Base-by-base conservation (phyloP, 2,797 vertebrate genomes). In the Sebastes wilsoni region DNA sequence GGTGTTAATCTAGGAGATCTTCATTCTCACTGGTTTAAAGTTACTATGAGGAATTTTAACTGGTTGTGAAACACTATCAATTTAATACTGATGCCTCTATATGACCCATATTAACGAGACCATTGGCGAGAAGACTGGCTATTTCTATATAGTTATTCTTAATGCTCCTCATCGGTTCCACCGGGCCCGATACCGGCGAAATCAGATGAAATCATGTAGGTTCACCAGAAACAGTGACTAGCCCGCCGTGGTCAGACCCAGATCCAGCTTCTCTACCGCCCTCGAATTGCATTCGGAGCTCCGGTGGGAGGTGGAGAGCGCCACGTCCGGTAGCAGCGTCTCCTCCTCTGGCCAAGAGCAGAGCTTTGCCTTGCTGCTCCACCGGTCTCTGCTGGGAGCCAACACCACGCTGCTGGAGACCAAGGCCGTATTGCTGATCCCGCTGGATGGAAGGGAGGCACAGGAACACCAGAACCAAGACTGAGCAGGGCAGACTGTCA, bases 1-100 rank as follows among this genome's bases (percentile, higher is more conserved):
- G 12, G 52, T 27, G 28, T 34, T 71, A 68, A 79, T 83, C 71
- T 52, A 56, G n/a, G 25, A 27, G 32, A 61, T 66, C 61, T 70
- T 54, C 7, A n/a, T 65, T 71, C 74, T 27, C 23, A 66, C 65
- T 46, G 34, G 18, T 80, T 80, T 65, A 38, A 54, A 54, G 49
- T 54, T 54, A 54, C 20, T 22, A 11, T 54, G 0, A 54, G 49
- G 20, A 54, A 54, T 11, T 54, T 54, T 11, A n/a, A 54, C 20
- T n/a, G 49, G 49, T 54, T n/a, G n/a, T 54, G 49, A 54, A 54
- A n/a, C 49, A 2, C 8, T 54, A 9, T 54, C 49, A 54, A 54
- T 54, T n/a, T 54, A n/a, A 54, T 11, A 54, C 20, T n/a, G 49
- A 54, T 54, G 49, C 20, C 49, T n/a, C 49, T 22, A 54, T 54